Evolutionary conservation across 2,888 invertebrate species (phyloP), one percentile per base, ranked within the genome.

Genomic region (Oithona nana): DNA sequence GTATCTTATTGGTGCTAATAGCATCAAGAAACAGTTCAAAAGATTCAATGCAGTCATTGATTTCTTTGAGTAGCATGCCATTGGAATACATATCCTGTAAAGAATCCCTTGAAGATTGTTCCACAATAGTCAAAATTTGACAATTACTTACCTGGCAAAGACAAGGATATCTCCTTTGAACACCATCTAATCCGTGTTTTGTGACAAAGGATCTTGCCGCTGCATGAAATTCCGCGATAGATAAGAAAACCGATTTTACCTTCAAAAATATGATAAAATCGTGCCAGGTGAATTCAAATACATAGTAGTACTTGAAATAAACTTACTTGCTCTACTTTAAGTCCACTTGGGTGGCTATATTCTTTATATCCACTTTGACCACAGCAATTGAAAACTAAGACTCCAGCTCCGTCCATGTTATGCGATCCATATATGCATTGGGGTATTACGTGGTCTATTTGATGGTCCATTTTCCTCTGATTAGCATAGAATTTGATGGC

Each of bases 321-420:
- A 11, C 20, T 4, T 2, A 59, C 48, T 20, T 59, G 48, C 8
- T 59, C 39, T 2, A 48, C 13, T 11, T 20, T 22, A 2, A 59
- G 22, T 3, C 59, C 59, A 22, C 48, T 28, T 2, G 59, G 59
- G 26, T 59, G 16, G 2, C 16, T 16, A 28, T 22, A 39, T 16
- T 59, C 24, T 8, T 11, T 16, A 22, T 26, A 59, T 13, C 59
- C 59, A 4, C 28, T 30, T 28, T 48, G 24, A 20, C 11, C 3
- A 29, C 29, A 29, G 39, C 24, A 59, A 11, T 59, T 6, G 49
- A 59, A 59, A 1, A 59, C 59, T 20, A 59, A 39, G 2, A 59
- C 59, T 22, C 59, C 59, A 6, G 59, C 59, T 6, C 59, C 59
- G 48, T 59, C 59, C 30, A 30, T 31, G 39, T 59, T 59, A 28